Percentiles rank a stretch among this genome's conserved stretches.
Conservation (phyloP, 1,140 invertebrate species). For the Manduca sexta region DNA sequence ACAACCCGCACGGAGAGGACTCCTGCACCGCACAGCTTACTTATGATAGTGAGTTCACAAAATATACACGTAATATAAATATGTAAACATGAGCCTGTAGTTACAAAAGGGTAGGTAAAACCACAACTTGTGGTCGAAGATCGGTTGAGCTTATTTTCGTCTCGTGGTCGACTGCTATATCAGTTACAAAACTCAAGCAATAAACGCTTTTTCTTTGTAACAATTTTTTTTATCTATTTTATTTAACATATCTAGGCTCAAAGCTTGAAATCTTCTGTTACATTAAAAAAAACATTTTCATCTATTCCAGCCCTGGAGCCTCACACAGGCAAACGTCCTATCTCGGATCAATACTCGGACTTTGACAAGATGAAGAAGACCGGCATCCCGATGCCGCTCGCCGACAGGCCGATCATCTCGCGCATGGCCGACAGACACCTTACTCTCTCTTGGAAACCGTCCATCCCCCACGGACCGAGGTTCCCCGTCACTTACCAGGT, state of each 20-base stretch:
- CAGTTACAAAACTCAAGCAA: not conserved
- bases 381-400: constrained; percentile 86
- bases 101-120: too few relatives aligned
- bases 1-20: constrained; percentile 88
- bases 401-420: constrained; percentile 91
- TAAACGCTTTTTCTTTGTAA: not conserved
- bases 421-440: constrained; percentile 89
- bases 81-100: too few relatives aligned
- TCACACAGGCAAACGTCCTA: constrained; percentile 76
- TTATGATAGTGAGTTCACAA: constrained; percentile 82
- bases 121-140: too few relatives aligned
- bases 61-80: not conserved
- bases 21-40: constrained; percentile 86
- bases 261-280: too few relatives aligned
- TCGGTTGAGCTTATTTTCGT: too few relatives aligned
- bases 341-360: constrained; percentile 87
- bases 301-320: constrained; percentile 77
- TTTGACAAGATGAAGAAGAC: constrained; percentile 88
- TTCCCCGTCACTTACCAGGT: constrained; percentile 91
- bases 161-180: too few relatives aligned
- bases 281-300: not conserved
- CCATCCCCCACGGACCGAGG: constrained; percentile 84
- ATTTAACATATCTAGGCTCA: too few relatives aligned
- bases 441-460: constrained; percentile 93
- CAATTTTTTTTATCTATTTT: not conserved